Conservation (phyloP, 1,140 invertebrate genomes). For the Myzus persicae region DNA sequence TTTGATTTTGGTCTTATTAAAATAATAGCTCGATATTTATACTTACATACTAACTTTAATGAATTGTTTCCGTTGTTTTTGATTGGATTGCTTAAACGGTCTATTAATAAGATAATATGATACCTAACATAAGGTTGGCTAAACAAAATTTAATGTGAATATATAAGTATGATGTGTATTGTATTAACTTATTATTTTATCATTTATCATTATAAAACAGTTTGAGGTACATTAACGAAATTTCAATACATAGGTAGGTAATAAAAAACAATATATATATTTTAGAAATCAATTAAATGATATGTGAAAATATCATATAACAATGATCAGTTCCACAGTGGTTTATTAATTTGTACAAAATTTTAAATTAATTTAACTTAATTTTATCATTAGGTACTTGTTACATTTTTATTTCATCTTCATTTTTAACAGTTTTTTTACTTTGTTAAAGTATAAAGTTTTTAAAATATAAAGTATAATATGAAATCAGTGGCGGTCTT, state of each 20-base stretch:
- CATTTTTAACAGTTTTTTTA: not conserved
- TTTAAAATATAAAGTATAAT: not conserved
- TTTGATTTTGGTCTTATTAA: conserved; percentile 41
- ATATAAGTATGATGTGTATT: not conserved
- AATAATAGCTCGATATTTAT: conserved; percentile 37
- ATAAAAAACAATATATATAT: not conserved
- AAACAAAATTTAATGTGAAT: not conserved
- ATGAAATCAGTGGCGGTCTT: too few relatives aligned
- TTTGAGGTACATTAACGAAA: not conserved
- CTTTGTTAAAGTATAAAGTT: not conserved
- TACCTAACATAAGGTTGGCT: not conserved
- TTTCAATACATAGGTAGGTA: not conserved
- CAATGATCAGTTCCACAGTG: not conserved
- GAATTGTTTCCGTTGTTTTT: conserved; percentile 34
- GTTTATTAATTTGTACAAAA: not conserved
- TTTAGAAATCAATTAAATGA: not conserved
- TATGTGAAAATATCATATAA: not conserved
- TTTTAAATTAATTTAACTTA: conserved; percentile 22
- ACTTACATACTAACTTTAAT: not conserved
- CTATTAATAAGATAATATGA: not conserved
- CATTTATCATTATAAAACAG: not conserved
- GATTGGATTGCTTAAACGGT: not conserved
- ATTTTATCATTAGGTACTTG: too few relatives aligned
- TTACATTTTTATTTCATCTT: too few relatives aligned
- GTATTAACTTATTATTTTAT: not conserved